A percentile compares a stretch with the other conserved stretches of the same genome.
Conservation (phyloP, 1,140 invertebrate species). For the Lasioglossum albipes region DNA sequence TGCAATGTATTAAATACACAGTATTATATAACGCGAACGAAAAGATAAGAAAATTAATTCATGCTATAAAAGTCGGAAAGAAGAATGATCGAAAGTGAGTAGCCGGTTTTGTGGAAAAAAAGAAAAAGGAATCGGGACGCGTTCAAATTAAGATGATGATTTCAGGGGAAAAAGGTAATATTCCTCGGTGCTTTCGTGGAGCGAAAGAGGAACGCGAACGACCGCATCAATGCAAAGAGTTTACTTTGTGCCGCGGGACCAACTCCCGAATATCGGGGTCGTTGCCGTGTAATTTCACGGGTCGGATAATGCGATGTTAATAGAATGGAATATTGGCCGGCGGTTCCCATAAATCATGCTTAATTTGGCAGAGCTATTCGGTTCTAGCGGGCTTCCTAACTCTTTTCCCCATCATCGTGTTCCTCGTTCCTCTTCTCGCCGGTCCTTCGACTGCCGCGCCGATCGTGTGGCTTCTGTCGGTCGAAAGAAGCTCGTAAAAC, state of each 20-base stretch:
- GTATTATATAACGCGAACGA: too few species aligned
- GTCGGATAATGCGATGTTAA: slow-evolving; percentile 77
- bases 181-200: too few species aligned
- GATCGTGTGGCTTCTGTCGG: slow-evolving; percentile 53
- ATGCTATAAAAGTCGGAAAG: too few species aligned
- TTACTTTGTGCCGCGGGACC: slow-evolving; percentile 28
- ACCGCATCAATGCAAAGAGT: slow-evolving; percentile 6
- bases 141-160: too few species aligned
- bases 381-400: slow-evolving; percentile 61
- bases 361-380: slow-evolving; percentile 76
- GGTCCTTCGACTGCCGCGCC: slow-evolving; percentile 38
- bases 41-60: too few species aligned
- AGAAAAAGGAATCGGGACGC: too few species aligned
- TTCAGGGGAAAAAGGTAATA: too few species aligned
- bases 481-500: slow-evolving; percentile 54
- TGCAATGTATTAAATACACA: too few species aligned
- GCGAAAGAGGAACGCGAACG: background rate
- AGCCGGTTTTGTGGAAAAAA: too few species aligned
- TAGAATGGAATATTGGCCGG: slow-evolving; percentile 74
- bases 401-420: slow-evolving; percentile 43
- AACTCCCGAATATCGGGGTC: slow-evolving; percentile 41
- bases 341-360: slow-evolving; percentile 75
- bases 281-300: slow-evolving; percentile 73
- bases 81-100: too few species aligned
- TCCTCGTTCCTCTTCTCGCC: slow-evolving; percentile 33